Conservation (phyloP, 2,888 invertebrate species). For the Crocallis elinguaria region DNA sequence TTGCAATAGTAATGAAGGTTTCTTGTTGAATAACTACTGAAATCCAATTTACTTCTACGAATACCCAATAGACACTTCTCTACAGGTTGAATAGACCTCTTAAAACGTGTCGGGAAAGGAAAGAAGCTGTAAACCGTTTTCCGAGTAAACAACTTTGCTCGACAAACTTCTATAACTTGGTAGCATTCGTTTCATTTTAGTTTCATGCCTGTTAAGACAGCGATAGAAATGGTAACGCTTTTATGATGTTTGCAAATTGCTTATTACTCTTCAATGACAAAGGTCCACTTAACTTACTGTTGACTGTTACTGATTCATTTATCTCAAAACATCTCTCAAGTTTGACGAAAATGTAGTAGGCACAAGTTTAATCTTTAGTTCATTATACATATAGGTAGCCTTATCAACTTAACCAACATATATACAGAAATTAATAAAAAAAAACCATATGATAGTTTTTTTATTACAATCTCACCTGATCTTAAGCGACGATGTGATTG, state of each 20-base stretch:
- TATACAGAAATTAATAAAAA: no score
- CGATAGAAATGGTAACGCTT: not conserved
- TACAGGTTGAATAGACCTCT: not conserved
- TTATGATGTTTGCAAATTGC: not conserved
- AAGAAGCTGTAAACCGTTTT: conserved; percentile 5
- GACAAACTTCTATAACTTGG: not conserved
- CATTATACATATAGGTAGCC: no score
- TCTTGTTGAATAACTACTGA: not conserved
- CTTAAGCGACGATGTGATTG: no score
- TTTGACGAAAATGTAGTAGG: no score
- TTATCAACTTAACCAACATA: no score
- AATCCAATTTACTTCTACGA: conserved; percentile 12
- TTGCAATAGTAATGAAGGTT: not conserved
- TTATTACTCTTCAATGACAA: not conserved
- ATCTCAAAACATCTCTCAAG: no score
- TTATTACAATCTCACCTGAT: no score
- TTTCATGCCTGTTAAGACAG: conserved; percentile 1
- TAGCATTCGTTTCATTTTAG: conserved; percentile 4
- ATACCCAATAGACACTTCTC: conserved; percentile 4
- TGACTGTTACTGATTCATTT: no score
- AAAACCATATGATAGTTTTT: no score
- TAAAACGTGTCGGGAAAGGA: not conserved
- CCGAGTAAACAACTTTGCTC: conserved; percentile 1
- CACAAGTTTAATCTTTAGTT: no score
- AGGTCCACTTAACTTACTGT: no score